Conservation (phyloP, 2,888 invertebrate species). For the Synergus laeviventris region DNA sequence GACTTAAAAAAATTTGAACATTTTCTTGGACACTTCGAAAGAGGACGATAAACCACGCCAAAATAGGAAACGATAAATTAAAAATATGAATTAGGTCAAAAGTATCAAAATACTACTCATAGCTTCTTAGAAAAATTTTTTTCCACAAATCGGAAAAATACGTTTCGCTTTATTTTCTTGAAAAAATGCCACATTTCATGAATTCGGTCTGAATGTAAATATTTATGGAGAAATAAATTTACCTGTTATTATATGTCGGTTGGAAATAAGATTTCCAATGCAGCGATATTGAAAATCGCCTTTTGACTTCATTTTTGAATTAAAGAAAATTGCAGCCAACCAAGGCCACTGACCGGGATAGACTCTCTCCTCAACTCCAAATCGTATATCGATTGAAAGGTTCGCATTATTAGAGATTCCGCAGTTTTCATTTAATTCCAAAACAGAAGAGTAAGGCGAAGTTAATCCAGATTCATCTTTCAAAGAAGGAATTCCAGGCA, state of each 20-base stretch:
- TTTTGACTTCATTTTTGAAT: conserved; percentile 60
- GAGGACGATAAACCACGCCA: too few species aligned
- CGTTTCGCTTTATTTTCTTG: too few species aligned
- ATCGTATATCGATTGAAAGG: conserved; percentile 23
- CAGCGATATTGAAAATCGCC: conserved; percentile 74
- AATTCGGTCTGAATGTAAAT: too few species aligned
- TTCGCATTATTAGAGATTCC: neutral
- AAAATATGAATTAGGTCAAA: too few species aligned
- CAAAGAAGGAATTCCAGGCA: neutral
- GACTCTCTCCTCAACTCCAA: conserved; percentile 50
- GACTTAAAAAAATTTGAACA: too few species aligned
- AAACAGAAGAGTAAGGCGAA: neutral
- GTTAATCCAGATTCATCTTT: neutral
- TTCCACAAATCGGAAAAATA: too few species aligned
- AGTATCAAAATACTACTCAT: too few species aligned
- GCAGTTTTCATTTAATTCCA: neutral
- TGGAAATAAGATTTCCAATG: conserved; percentile 71
- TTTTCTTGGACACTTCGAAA: too few species aligned
- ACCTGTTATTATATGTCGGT: conserved; percentile 73
- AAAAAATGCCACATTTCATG: too few species aligned
- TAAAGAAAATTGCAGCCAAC: conserved; percentile 81
- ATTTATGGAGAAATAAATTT: neutral
- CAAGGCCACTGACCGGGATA: conserved; percentile 80
- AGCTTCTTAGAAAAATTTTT: too few species aligned
- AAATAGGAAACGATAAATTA: too few species aligned